Base-by-base conservation (phyloP, 92 coral and sea anemone genomes). In the Virgularia gustaviana region DNA sequence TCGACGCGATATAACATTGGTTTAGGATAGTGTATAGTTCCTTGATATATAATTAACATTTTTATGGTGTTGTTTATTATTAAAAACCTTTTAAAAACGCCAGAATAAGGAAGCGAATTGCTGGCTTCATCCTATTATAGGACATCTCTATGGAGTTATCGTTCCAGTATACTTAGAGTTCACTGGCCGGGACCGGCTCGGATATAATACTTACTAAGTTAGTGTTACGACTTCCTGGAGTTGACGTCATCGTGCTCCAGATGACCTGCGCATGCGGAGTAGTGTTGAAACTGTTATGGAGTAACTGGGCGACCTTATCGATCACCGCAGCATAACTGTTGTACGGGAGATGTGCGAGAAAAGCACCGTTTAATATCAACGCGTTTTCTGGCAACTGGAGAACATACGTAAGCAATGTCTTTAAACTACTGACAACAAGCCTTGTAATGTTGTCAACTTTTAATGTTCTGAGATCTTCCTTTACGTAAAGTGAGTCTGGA, bases 211-310 rank as follows among this genome's bases (percentile, higher is more conserved):
- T 63, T 63, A 35, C 70, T 51, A 35, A 28, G 9, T 7, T 15
- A 28, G 55, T 39, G 37, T 23, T 30, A 65, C 19, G 12, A 19
- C 41, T 20, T 2, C 13, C 59, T 11, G 74, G 74, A 24, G 16
- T 4, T 22, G 59, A 53, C 0, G 22, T 49, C 43, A 67, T 42
- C 2, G 74, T 67, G n/a, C 74, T 67, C 74, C 74, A 67, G n/a
- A 67, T n/a, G 31, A 67, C 36, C 11, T 67, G 74, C 44, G 60
- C 58, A 18, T 32, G 59, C 43, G 59, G 27, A 24, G 74, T 41
- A 45, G 23, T 29, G 34, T 67, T 67, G 7, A 49, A 45, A n/a
- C 22, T 47, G 0, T 67, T 44, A 13, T 23, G 72, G 16, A 67
- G 20, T 19, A 67, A 67, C 56, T 45, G 37, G 28, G 74, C 51